These are phyloP conservation scores for Spilosoma lubricipeda DNA, from an alignment of 2,888 invertebrate genomes.

Conservation along the genomic window DNA sequence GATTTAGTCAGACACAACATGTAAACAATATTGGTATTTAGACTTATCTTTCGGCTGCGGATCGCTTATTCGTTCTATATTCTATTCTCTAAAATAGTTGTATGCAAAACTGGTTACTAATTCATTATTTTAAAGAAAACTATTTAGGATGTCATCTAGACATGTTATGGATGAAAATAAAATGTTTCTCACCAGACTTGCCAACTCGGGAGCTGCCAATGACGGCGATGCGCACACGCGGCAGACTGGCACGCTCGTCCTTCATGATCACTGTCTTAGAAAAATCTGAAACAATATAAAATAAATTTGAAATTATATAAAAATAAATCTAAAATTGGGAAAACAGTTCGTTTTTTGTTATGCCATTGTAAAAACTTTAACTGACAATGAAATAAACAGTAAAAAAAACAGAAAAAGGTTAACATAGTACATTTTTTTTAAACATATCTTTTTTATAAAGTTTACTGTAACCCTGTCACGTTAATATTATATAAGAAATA, in stretches of 20 bases:
- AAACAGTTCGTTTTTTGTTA: neutral
- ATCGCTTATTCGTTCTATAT: neutral
- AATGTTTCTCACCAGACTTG: conserved; percentile 89
- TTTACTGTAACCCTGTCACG: too few species aligned
- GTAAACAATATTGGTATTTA: neutral
- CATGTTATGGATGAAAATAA: conserved; percentile 22
- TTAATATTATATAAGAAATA: neutral
- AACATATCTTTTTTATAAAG: too few species aligned
- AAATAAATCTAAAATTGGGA: neutral
- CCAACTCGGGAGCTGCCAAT: conserved; percentile 92
- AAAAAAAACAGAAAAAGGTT: neutral
- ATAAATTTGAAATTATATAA: conserved; percentile 12
- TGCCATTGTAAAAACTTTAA: neutral
- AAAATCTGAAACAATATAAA: conserved; percentile 69
- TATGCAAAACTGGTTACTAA: neutral
- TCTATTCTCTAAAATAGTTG: neutral
- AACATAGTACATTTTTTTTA: neutral
- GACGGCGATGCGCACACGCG: conserved; percentile 91
- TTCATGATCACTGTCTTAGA: conserved; percentile 66
- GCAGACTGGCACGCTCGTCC: conserved; percentile 88
- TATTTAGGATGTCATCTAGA: neutral
- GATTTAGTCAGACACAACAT: neutral
- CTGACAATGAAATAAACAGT: neutral
- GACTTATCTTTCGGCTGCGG: neutral
- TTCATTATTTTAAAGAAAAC: neutral